phyloP scores from a whole-genome alignment of 2,797 vertebrate species.

The Odontamblyopus lacepedii region DNA sequence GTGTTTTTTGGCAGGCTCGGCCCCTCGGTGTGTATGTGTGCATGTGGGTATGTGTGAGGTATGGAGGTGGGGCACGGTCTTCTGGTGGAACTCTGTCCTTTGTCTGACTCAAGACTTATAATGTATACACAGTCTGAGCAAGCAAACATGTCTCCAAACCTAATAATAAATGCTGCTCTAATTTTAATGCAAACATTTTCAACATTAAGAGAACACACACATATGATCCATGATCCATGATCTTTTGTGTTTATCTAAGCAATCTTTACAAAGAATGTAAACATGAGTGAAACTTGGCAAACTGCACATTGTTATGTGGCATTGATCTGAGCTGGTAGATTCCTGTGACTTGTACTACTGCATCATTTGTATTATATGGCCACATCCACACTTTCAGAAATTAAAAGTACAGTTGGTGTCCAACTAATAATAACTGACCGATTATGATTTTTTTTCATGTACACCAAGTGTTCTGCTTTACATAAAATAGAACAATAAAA shows the following conservation, averaged over 20 bases:
- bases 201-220: slow-evolving; percentile 24
- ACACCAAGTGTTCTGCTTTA: too few species aligned
- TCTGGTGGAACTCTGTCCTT: slow-evolving; percentile 28
- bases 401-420: too few species aligned
- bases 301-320: slow-evolving; percentile 11
- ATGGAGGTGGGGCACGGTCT: slow-evolving; percentile 12
- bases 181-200: slow-evolving; percentile 31
- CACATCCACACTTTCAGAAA: too few species aligned
- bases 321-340: slow-evolving; percentile 14
- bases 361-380: background rate
- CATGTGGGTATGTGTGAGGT: slow-evolving; percentile 5
- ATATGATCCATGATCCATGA: slow-evolving; percentile 16
- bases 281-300: slow-evolving; percentile 8
- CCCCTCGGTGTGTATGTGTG: background rate
- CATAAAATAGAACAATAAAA: too few species aligned
- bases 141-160: slow-evolving; percentile 29
- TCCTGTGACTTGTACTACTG: background rate
- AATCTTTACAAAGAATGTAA: slow-evolving; percentile 24
- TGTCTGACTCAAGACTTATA: slow-evolving; percentile 17
- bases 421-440: too few species aligned
- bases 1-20: slow-evolving; percentile 11
- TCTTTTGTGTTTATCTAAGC: background rate
- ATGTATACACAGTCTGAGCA: background rate
- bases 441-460: too few species aligned
- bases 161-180: slow-evolving; percentile 29